A percentile compares a stretch with the other conserved stretches of the same genome.
Conservation (phyloP, 2,113 vertebrate species). For the Felis chaus region DNA sequence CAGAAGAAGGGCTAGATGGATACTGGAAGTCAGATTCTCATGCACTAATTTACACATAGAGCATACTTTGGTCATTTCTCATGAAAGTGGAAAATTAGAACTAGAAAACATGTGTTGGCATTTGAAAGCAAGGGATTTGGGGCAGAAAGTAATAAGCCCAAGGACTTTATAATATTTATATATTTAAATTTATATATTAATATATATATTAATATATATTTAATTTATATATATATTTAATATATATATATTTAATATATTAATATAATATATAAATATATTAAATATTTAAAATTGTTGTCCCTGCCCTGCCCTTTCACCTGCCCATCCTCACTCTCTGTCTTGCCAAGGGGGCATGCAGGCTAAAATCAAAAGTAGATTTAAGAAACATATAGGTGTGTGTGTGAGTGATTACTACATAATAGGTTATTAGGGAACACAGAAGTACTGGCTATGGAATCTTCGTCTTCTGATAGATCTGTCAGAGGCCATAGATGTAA, state of each 20-base stretch:
- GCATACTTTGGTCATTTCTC: slow-evolving; percentile 12
- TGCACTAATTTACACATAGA: neutral
- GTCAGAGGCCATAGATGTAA: neutral
- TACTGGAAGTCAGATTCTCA: neutral
- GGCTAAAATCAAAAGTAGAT: slow-evolving; percentile 4
- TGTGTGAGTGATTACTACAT: neutral
- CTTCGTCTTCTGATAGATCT: neutral
- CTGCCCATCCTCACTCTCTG: neutral
- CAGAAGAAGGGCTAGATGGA: neutral
- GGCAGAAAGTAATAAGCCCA: neutral
- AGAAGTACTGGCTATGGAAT: neutral
- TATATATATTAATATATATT: no score
- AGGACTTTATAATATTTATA: neutral
- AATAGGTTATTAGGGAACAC: neutral
- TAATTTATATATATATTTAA: no score
- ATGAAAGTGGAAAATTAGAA: neutral
- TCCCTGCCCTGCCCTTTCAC: neutral
- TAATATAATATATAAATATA: no score
- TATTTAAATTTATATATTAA: no score
- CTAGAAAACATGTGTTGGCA: neutral
- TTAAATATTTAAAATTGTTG: no score
- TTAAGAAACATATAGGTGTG: neutral
- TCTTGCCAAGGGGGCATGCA: neutral
- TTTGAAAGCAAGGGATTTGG: neutral
- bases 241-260: no score